phyloP scores from a whole-genome alignment of 2,113 vertebrate genomes.

The Leptobrachium ailaonicum region DNA sequence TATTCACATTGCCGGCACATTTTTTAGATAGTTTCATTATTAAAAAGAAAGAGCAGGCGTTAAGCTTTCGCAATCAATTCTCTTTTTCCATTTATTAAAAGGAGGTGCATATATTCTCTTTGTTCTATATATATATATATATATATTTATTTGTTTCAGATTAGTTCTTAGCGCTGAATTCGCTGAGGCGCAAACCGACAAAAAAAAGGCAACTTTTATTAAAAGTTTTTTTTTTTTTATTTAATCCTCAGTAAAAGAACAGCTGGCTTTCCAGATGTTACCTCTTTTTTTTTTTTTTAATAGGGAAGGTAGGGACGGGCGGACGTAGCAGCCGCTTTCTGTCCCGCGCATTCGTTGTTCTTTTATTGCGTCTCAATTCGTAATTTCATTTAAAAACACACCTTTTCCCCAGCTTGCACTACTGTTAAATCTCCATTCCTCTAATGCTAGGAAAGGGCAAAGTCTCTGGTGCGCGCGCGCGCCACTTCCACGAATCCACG shows the following conservation, averaged over 20 bases:
- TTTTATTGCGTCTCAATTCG: neutral
- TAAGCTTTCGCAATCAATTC: neutral
- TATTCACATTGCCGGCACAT: too few relatives aligned
- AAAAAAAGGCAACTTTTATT: neutral
- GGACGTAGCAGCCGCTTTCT: neutral
- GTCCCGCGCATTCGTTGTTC: neutral
- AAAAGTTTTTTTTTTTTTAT: neutral
- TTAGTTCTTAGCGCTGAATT: neutral
- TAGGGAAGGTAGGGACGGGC: neutral
- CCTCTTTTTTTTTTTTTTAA: neutral
- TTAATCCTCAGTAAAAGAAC: neutral
- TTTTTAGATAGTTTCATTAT: too few relatives aligned
- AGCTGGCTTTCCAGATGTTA: constrained; percentile 12
- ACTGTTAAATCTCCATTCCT: constrained; percentile 56
- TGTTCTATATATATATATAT: too few relatives aligned
- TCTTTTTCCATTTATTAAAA: neutral
- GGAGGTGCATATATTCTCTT: too few relatives aligned
- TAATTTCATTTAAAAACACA: neutral
- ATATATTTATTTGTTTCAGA: neutral
- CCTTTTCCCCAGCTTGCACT: neutral
- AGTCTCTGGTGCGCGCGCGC: constrained; percentile 58
- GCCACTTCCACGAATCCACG: constrained; percentile 63
- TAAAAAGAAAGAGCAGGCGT: too few relatives aligned
- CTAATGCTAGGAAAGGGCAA: constrained; percentile 63
- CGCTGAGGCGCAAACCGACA: neutral